Evolutionary conservation across 2,113 vertebrate genomes (phyloP).

Genomic region (Phylloscopus trochilus): DNA sequence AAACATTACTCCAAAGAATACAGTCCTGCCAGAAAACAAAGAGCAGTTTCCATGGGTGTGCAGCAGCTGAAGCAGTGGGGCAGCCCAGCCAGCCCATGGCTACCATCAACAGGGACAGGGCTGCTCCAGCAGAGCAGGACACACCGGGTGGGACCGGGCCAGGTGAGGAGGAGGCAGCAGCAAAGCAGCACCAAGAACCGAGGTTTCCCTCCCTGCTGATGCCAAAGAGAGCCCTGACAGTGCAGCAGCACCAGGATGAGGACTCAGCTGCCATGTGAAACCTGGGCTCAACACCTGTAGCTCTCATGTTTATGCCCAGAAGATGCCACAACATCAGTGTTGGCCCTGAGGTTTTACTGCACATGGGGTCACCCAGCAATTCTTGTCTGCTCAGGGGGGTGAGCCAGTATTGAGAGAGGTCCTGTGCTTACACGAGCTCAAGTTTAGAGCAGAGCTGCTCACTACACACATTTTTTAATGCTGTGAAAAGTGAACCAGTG

Average conservation of each 20-base stretch:
- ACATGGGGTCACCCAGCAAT: neutral
- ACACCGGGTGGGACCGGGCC: rapidly evolving
- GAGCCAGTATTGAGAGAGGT: neutral
- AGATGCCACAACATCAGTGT: neutral
- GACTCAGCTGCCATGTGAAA: neutral
- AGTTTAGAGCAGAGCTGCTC: neutral
- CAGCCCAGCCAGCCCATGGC: rapidly evolving
- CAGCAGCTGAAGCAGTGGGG: neutral
- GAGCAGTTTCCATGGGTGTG: neutral
- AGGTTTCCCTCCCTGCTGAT: neutral
- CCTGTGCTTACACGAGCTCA: neutral
- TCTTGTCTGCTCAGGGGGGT: neutral
- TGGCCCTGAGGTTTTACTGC: neutral
- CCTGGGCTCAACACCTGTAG: neutral
- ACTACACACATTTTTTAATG: rapidly evolving
- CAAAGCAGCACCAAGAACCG: neutral
- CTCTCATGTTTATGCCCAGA: neutral
- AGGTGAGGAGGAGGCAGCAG: neutral
- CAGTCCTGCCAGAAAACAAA: neutral
- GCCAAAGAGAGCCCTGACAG: neutral
- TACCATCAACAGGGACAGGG: rapidly evolving
- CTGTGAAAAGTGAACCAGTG: neutral
- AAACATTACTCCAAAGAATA: neutral
- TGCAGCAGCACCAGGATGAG: neutral
- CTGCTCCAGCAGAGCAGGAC: neutral